Evolutionary conservation across 2,888 invertebrate species (phyloP), one percentile per base, ranked within the genome.

Genomic region (Choreutis nemorana): DNA sequence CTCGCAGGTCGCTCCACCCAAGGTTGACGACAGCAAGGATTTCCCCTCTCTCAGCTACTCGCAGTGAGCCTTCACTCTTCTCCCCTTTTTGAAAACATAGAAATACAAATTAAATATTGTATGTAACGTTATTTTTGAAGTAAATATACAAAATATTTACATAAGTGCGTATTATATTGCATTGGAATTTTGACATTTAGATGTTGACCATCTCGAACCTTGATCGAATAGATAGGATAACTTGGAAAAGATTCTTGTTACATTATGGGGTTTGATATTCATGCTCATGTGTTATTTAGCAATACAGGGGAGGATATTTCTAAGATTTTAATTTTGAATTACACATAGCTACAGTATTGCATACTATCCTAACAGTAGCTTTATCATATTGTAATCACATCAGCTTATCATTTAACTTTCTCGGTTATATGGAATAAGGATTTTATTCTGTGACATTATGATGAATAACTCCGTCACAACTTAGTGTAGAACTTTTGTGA

Each of bases 21-120:
- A 94, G 72, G 94, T 97, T 42, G 94, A 95, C 65, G 95, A 96
- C 79, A 94, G 94, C 82, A 89, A 90, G 71, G 95, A 95, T 78
- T 96, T 97, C 81, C 96, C 96, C 48, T 92, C 93, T 62, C 85
- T 96, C 66, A 91, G 92, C 72, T 91, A 89, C 57, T 59, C 53
- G 46, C 55, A 51, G 60, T 61, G 68, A 67, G 71, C 65, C 55
- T 44, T 53, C 38, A 55, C 58, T 67, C 64, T 60, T 56, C 72
- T 71, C 70, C 55, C 75, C 65, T 61, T 72, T 71, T 51, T 58
- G 31, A 34, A 58, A 54, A 61, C 55, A 72, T 73, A 75, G 65
- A 68, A 66, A 66, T 75, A 73, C 73, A 73, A 67, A 77, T 70
- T 61, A 61, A 68, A 72, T 72, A 77, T 72, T 75, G 78, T 78